Conservation (phyloP, 2,113 vertebrate species). For the Panthera tigris region DNA sequence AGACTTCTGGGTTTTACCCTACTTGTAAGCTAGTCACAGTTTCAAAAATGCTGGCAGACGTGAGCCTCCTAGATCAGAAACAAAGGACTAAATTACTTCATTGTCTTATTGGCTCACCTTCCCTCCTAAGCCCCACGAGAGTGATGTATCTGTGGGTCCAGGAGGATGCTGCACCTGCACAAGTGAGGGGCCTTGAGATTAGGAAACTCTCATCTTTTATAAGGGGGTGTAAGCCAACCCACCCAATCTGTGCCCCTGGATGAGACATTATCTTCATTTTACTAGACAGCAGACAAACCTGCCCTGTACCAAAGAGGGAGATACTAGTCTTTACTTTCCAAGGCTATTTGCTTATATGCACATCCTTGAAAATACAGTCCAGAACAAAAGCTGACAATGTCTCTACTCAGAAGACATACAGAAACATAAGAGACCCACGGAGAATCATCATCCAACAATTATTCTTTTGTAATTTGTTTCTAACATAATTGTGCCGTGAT, state of each 20-base stretch:
- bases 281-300: neutral
- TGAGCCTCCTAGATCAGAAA: neutral
- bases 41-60: neutral
- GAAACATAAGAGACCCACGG: neutral
- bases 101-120: neutral
- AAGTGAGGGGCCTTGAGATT: neutral
- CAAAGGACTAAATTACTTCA: neutral
- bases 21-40: neutral
- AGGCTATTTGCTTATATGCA: neutral
- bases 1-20: neutral
- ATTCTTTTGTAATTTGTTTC: neutral
- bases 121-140: neutral
- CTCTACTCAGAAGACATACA: neutral
- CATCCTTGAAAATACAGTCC: neutral
- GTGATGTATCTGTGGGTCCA: rapidly evolving
- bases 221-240: neutral
- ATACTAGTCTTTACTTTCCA: neutral
- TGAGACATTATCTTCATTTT: neutral
- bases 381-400: neutral
- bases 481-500: neutral
- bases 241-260: neutral
- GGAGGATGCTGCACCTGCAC: neutral
- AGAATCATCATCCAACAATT: neutral
- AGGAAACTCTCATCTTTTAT: neutral
- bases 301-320: neutral